Evolutionary conservation across 2,888 invertebrate species (phyloP).

Genomic region (Chromoteleia sp.): DNA sequence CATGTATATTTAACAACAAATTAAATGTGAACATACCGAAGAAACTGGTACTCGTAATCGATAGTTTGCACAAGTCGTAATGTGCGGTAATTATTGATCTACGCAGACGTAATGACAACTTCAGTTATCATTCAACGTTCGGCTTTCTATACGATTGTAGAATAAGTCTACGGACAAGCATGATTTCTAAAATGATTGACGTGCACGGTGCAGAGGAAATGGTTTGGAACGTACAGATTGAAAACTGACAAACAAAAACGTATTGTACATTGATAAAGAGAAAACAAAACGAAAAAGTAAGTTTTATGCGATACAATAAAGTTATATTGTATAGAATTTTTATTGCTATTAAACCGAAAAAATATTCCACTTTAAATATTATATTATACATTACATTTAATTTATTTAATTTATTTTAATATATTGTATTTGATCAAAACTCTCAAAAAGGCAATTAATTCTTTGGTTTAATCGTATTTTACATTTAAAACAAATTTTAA

Average conservation of each 20-base stretch:
- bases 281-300: background rate
- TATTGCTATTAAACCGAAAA: too few species aligned
- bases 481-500: too few species aligned
- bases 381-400: too few species aligned
- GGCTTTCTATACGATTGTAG: slow-evolving; percentile 20
- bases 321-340: too few species aligned
- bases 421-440: too few species aligned
- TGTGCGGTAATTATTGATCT: slow-evolving; percentile 48
- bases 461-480: too few species aligned
- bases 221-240: slow-evolving; percentile 26
- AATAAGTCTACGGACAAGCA: slow-evolving; percentile 18
- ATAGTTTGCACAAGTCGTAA: slow-evolving; percentile 41
- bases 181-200: slow-evolving; percentile 50
- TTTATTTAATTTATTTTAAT: too few species aligned
- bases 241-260: slow-evolving; percentile 21
- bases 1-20: slow-evolving; percentile 39
- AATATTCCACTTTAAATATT: too few species aligned
- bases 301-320: background rate
- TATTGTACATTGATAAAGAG: slow-evolving; percentile 3
- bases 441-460: too few species aligned
- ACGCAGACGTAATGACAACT: slow-evolving; percentile 39
- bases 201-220: slow-evolving; percentile 21
- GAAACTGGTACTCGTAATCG: slow-evolving; percentile 46
- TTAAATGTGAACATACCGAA: slow-evolving; percentile 36
- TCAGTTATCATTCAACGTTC: slow-evolving; percentile 22